Percentiles rank a stretch among this genome's conserved stretches.
These are phyloP conservation scores for Gallinago paraguaiae DNA, from an alignment of 2,113 vertebrate species.

Conservation along the genomic window DNA sequence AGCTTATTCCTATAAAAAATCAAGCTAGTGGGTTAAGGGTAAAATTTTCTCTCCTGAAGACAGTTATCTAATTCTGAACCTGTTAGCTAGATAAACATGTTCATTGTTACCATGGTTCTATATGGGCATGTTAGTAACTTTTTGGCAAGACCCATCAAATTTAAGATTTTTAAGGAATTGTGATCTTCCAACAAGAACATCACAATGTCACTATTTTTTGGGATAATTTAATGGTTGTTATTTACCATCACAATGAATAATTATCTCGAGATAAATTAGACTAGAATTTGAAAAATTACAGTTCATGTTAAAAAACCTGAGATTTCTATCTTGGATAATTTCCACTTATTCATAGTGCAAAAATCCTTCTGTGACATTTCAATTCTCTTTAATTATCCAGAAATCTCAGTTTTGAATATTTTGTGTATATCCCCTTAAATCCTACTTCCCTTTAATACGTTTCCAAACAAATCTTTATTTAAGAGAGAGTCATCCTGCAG, in stretches of 20 bases:
- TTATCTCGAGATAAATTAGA: conserved; percentile 28
- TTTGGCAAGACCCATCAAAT: conserved; percentile 3
- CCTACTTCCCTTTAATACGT: neutral
- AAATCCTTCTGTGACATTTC: neutral
- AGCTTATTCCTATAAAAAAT: neutral
- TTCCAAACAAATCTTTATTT: conserved; percentile 5
- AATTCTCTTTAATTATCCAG: neutral
- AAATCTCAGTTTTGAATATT: neutral
- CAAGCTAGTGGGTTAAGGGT: neutral
- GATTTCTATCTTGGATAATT: conserved; percentile 22
- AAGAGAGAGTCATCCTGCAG: neutral
- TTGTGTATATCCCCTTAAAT: neutral
- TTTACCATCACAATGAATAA: conserved; percentile 27
- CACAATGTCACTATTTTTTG: neutral
- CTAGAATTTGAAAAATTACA: conserved; percentile 4
- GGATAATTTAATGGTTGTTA: conserved; percentile 30
- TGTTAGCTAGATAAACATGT: conserved; percentile 2
- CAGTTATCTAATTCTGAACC: conserved; percentile 34
- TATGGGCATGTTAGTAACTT: neutral
- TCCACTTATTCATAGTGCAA: neutral
- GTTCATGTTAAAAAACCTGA: neutral
- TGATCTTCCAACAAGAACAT: neutral
- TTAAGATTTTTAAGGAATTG: neutral
- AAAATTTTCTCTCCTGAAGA: neutral
- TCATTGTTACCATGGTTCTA: conserved; percentile 32